These are phyloP conservation scores for Cerastoderma edule DNA, from an alignment of 2,888 invertebrate species.

Conservation along the genomic window DNA sequence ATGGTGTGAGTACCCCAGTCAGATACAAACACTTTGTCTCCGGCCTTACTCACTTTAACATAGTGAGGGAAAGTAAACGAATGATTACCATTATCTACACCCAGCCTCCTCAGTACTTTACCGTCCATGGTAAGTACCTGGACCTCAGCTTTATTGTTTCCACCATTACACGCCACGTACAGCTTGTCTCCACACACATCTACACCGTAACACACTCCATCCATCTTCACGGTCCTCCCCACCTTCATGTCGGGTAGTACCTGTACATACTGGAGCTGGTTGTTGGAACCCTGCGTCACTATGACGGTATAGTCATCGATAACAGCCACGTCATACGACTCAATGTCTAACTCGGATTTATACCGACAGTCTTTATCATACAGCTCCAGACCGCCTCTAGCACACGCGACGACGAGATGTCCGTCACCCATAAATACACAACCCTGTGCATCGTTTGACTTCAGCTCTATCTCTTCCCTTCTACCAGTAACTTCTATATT, in stretches of 20 bases:
- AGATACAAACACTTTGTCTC: too few relatives aligned
- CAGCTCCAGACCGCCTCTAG: too few relatives aligned
- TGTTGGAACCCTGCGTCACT: neutral
- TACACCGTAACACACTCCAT: neutral
- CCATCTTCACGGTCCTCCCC: neutral
- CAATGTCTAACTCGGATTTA: neutral
- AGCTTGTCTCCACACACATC: neutral
- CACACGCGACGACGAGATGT: slow-evolving; percentile 4
- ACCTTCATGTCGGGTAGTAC: too few relatives aligned
- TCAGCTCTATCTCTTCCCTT: neutral
- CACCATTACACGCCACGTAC: neutral
- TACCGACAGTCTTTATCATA: neutral
- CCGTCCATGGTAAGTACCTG: neutral
- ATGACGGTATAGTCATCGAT: neutral
- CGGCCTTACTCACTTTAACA: too few relatives aligned
- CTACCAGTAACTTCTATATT: neutral
- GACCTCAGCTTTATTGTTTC: neutral
- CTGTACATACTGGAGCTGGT: too few relatives aligned
- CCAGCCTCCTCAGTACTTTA: too few relatives aligned
- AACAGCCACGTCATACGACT: neutral
- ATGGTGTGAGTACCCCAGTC: too few relatives aligned
- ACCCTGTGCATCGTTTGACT: neutral
- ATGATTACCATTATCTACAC: neutral
- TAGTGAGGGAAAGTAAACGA: neutral
- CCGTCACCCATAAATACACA: neutral